phyloP scores from a whole-genome alignment of 2,113 vertebrate genomes.

The Podilymbus podiceps region DNA sequence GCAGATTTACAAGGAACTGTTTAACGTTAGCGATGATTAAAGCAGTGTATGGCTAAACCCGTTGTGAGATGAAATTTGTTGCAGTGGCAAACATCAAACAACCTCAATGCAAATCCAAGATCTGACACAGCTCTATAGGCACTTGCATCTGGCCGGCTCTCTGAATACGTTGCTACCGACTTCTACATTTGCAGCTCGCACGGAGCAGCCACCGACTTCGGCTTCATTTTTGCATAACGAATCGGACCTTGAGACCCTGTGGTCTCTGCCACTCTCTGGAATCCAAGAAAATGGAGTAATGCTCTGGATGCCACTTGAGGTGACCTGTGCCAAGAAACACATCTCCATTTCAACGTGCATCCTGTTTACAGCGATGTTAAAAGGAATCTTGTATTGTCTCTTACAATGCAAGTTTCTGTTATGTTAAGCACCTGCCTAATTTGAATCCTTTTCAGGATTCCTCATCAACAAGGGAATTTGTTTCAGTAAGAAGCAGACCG shows the following conservation, averaged over 20 bases:
- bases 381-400: neutral
- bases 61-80: neutral
- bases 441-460: constrained; percentile 22
- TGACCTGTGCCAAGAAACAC: neutral
- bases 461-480: constrained; percentile 5
- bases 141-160: neutral
- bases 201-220: neutral
- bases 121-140: neutral
- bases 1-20: accelerated
- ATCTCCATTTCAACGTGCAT: neutral
- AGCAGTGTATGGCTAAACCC: accelerated
- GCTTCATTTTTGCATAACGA: neutral
- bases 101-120: accelerated
- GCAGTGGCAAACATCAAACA: neutral
- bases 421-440: neutral
- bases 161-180: accelerated
- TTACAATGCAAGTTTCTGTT: neutral
- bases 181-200: neutral
- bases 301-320: neutral
- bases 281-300: accelerated
- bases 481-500: neutral
- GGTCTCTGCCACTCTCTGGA: neutral
- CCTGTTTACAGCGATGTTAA: neutral
- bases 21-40: neutral
- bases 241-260: neutral